A percentile compares a stretch with the other conserved stretches of the same genome.
Conservation (phyloP, 2,797 vertebrate species). For the Chaetodon trifasciatus region DNA sequence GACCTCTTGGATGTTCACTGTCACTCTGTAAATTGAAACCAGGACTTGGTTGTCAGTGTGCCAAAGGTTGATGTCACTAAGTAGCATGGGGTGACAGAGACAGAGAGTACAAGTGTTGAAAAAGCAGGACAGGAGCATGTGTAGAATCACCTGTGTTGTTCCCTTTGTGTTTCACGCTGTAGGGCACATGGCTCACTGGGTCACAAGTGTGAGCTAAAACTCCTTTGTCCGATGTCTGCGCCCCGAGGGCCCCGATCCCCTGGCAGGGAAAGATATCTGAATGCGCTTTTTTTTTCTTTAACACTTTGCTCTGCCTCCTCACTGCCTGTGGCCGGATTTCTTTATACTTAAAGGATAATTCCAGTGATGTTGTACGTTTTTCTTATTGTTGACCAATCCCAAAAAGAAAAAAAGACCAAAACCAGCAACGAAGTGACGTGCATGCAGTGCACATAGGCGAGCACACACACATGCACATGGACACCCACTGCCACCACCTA, state of each 20-base stretch:
- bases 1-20: conserved; percentile 51
- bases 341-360: conserved; percentile 26
- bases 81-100: conserved; percentile 76
- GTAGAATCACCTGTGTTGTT: conserved; percentile 78
- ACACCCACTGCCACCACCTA: too few relatives aligned
- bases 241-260: conserved; percentile 68
- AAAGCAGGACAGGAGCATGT: conserved; percentile 79
- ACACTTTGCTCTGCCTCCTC: conserved; percentile 54
- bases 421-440: background rate
- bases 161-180: conserved; percentile 70
- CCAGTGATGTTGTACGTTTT: conserved; percentile 23
- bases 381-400: background rate
- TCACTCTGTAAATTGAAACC: conserved; percentile 80
- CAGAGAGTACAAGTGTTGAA: conserved; percentile 80
- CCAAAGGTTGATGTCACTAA: conserved; percentile 84
- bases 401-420: background rate
- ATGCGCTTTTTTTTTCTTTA: conserved; percentile 49
- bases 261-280: conserved; percentile 61
- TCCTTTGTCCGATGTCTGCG: conserved; percentile 75
- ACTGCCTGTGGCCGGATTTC: conserved; percentile 29
- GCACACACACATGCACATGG: too few relatives aligned
- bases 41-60: conserved; percentile 74
- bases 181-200: conserved; percentile 80
- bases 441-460: too few relatives aligned
- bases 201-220: conserved; percentile 82